Evolutionary conservation across 1,140 invertebrate species (phyloP).

Genomic region (Drosophila pseudoananassae): DNA sequence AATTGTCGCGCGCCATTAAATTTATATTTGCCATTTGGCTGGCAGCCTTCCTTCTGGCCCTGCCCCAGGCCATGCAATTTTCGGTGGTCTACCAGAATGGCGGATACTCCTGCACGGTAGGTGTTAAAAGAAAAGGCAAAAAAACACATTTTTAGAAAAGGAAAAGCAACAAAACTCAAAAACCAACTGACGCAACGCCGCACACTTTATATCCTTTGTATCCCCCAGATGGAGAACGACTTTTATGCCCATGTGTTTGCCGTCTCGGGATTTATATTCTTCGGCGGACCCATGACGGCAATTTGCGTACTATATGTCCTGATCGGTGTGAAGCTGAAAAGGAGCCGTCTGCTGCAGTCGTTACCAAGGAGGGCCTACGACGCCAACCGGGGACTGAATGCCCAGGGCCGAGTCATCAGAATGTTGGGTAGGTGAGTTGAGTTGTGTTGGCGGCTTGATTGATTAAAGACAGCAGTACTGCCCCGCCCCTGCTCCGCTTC

Average conservation of each 20-base stretch:
- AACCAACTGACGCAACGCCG: constrained; percentile 1
- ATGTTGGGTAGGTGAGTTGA: constrained; percentile 87
- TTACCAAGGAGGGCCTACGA: constrained; percentile 62
- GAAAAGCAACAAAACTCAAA: background rate
- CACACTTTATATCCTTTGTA: constrained; percentile 7
- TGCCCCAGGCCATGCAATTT: constrained; percentile 92
- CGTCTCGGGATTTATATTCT: constrained; percentile 93
- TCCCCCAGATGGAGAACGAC: constrained; percentile 85
- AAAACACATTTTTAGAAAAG: background rate
- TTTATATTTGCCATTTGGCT: constrained; percentile 90
- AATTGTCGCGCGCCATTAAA: constrained; percentile 89
- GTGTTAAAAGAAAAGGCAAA: constrained; percentile 7
- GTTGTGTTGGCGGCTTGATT: constrained; percentile 57
- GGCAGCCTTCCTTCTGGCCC: constrained; percentile 88
- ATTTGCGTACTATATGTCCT: constrained; percentile 93
- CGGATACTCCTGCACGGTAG: constrained; percentile 84
- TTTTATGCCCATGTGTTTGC: constrained; percentile 91
- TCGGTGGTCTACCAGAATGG: constrained; percentile 85
- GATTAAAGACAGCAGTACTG: constrained; percentile 53
- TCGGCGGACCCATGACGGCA: constrained; percentile 92
- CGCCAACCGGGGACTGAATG: constrained; percentile 71
- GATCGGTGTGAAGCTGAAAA: constrained; percentile 90
- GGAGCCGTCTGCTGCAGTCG: constrained; percentile 76
- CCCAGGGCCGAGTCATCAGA: constrained; percentile 87
- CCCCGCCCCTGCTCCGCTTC: background rate